Conservation (phyloP, 2,113 vertebrate species). For the Corythaeola cristata region DNA sequence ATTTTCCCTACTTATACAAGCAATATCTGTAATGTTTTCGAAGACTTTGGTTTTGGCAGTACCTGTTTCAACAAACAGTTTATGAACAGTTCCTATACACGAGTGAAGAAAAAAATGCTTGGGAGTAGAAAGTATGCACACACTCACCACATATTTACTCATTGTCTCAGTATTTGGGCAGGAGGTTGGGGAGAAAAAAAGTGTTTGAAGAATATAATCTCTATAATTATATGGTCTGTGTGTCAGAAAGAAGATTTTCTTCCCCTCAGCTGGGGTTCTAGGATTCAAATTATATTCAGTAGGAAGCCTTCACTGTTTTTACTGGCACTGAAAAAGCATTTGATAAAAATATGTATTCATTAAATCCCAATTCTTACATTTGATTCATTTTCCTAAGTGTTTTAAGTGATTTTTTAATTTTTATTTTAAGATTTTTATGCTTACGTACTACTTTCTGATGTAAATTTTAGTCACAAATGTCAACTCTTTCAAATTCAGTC, state of each 20-base stretch:
- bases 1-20: neutral
- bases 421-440: neutral
- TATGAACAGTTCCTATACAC: neutral
- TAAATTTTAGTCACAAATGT: neutral
- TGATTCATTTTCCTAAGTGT: conserved; percentile 17
- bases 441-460: neutral
- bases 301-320: conserved; percentile 16
- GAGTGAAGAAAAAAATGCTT: neutral
- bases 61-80: neutral
- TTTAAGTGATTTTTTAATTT: neutral
- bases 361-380: conserved; percentile 8
- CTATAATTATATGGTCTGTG: neutral
- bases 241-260: neutral
- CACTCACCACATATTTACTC: neutral
- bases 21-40: neutral
- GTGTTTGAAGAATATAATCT: neutral
- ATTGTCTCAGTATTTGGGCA: neutral
- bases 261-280: neutral
- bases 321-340: conserved; percentile 11
- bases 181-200: neutral
- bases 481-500: neutral
- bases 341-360: neutral
- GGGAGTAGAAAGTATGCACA: neutral
- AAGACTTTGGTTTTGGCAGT: neutral
- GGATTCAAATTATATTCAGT: conserved; percentile 1